These are phyloP conservation scores for Orchesellides sinensis DNA, from an alignment of 2,888 invertebrate species.

Conservation along the genomic window DNA sequence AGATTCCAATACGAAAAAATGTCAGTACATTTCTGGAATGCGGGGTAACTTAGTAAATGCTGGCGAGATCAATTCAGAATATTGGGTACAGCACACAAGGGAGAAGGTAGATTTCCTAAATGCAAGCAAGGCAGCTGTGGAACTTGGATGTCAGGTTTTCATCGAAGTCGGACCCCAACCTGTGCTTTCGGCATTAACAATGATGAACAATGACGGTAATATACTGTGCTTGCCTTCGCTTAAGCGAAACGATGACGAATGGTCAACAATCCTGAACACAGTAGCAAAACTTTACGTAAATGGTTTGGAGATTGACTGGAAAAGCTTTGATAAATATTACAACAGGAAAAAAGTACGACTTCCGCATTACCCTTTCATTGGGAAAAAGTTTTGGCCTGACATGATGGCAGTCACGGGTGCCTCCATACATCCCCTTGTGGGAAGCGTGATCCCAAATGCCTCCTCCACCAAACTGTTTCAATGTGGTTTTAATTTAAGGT, in stretches of 20 bases:
- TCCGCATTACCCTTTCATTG: constrained; percentile 57
- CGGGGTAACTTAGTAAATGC: constrained; percentile 11
- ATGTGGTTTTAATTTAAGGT: background rate
- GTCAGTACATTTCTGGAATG: constrained; percentile 58
- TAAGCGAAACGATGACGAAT: constrained; percentile 44
- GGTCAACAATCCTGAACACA: constrained; percentile 32
- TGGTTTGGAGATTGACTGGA: constrained; percentile 63
- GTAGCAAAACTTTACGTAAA: constrained; percentile 39
- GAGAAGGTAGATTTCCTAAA: constrained; percentile 54
- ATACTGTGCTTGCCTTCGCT: constrained; percentile 52
- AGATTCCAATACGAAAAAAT: no score
- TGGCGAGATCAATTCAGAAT: constrained; percentile 18
- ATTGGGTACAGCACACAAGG: constrained; percentile 58
- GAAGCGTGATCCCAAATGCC: constrained; percentile 44
- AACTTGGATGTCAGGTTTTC: constrained; percentile 37
- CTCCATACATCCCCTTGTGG: constrained; percentile 56
- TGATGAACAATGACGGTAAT: constrained; percentile 21
- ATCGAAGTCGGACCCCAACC: constrained; percentile 65
- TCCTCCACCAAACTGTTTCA: constrained; percentile 35
- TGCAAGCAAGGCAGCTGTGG: constrained; percentile 29
- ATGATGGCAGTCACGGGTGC: background rate
- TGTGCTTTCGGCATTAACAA: constrained; percentile 41
- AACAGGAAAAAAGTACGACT: constrained; percentile 27
- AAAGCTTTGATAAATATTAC: constrained; percentile 42
- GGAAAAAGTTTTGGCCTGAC: constrained; percentile 55